phyloP scores from a whole-genome alignment of 2,888 invertebrate genomes.

The Andrena marginata region DNA sequence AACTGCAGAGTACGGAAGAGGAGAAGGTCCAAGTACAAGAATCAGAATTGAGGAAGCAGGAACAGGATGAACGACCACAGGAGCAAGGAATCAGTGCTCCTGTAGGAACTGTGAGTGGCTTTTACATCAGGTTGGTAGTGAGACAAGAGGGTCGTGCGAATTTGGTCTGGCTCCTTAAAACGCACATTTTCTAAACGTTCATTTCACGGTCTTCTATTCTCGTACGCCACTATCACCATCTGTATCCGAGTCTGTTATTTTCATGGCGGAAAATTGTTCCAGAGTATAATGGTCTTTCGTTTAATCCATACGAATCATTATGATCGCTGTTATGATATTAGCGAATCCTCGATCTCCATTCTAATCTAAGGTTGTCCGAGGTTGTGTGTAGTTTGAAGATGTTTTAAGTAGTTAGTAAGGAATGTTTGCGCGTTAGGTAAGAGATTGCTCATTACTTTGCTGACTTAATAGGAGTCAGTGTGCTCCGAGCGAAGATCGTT shows the following conservation, averaged over 20 bases:
- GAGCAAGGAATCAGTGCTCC: conserved; percentile 50
- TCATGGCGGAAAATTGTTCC: neutral
- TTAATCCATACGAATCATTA: neutral
- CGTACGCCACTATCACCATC: neutral
- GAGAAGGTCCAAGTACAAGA: conserved; percentile 17
- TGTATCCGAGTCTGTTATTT: conserved; percentile 7
- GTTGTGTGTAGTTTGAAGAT: conserved; percentile 26
- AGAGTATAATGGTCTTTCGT: neutral
- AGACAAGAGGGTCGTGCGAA: conserved; percentile 81
- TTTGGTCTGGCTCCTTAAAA: conserved; percentile 83
- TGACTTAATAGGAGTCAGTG: conserved; percentile 3
- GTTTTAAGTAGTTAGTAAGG: conserved; percentile 16
- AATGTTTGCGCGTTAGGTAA: neutral
- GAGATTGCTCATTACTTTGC: conserved; percentile 2
- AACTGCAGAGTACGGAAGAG: conserved; percentile 7
- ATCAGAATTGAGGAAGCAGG: conserved; percentile 29
- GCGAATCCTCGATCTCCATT: conserved; percentile 9
- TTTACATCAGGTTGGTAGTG: conserved; percentile 82
- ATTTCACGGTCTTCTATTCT: conserved; percentile 15
- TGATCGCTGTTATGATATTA: neutral
- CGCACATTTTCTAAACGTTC: conserved; percentile 82
- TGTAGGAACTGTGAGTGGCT: conserved; percentile 70
- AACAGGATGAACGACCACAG: conserved; percentile 18
- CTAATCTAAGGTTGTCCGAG: conserved; percentile 6
- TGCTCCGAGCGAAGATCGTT: neutral